Conservation (phyloP, 1,140 invertebrate species). For the Drosophila burlai region DNA sequence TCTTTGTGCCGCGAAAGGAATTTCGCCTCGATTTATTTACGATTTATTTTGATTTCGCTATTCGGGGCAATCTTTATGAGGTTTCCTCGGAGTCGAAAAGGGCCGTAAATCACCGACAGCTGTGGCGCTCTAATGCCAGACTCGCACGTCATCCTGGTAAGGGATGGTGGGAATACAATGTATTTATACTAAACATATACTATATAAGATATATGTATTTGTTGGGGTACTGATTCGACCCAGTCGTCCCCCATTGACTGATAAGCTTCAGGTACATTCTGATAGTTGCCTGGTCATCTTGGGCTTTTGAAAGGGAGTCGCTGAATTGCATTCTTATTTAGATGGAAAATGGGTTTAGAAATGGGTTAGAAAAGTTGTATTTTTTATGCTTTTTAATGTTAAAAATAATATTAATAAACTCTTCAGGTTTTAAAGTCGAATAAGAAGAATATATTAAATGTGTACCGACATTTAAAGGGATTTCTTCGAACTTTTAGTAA, state of each 20-base stretch:
- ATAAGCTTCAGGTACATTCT: conserved; percentile 15
- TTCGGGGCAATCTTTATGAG: conserved; percentile 68
- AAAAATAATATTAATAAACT: not conserved
- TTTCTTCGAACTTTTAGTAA: no score
- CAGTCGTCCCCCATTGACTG: conserved; percentile 33
- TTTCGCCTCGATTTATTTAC: conserved; percentile 72
- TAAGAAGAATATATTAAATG: no score
- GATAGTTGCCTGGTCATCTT: conserved; percentile 20
- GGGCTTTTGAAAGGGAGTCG: not conserved
- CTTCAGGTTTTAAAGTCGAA: no score
- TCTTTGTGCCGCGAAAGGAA: conserved; percentile 35
- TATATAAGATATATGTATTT: not conserved
- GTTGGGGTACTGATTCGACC: conserved; percentile 1
- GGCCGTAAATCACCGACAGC: conserved; percentile 54
- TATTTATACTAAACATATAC: not conserved
- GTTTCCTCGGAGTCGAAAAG: conserved; percentile 23
- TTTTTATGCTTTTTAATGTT: not conserved
- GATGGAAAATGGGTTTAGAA: not conserved
- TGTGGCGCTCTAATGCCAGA: conserved; percentile 24
- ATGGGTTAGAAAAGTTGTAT: not conserved
- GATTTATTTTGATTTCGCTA: conserved; percentile 77
- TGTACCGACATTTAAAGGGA: no score
- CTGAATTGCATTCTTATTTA: not conserved
- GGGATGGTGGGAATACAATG: not conserved
- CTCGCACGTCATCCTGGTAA: conserved; percentile 25